A percentile compares a stretch with the other conserved stretches of the same genome.
These are phyloP conservation scores for Tiliacea aurago DNA, from an alignment of 2,888 invertebrate genomes.

Conservation along the genomic window DNA sequence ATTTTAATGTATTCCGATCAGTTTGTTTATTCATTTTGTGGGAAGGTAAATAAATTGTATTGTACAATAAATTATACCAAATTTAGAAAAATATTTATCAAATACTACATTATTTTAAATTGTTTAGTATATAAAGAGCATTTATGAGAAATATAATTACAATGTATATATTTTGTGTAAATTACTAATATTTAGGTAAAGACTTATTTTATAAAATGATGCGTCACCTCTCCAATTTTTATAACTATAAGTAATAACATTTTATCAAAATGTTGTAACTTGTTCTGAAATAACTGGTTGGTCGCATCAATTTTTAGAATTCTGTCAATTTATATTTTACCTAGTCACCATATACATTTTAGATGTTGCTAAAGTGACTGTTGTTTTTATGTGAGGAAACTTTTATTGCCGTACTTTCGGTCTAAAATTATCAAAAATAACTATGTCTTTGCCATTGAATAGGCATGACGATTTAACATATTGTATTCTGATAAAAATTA, in stretches of 20 bases:
- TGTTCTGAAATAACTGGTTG: constrained; percentile 6
- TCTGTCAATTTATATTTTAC: constrained; percentile 53
- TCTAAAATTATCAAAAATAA: constrained; percentile 11
- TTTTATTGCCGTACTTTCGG: constrained; percentile 1
- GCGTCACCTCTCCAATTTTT: constrained; percentile 27
- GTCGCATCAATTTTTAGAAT: constrained; percentile 56
- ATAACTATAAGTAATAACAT: constrained; percentile 7
- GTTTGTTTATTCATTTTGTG: constrained; percentile 18
- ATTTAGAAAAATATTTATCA: constrained; percentile 8
- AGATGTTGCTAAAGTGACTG: constrained; percentile 40
- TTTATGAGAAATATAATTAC: constrained; percentile 36
- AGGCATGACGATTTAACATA: constrained; percentile 6
- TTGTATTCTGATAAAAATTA: constrained; percentile 32
- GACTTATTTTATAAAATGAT: constrained; percentile 52
- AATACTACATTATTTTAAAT: constrained; percentile 19
- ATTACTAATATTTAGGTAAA: constrained; percentile 45
- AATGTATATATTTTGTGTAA: constrained; percentile 67
- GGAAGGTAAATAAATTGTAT: not conserved
- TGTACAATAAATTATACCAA: constrained; percentile 8
- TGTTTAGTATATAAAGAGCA: constrained; percentile 20
- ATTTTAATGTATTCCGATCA: constrained; percentile 13
- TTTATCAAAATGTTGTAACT: constrained; percentile 12
- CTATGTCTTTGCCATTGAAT: constrained; percentile 28
- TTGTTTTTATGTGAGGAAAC: constrained; percentile 39
- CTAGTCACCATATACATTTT: constrained; percentile 65